Percentiles rank a stretch among this genome's conserved stretches.
phyloP scores from a whole-genome alignment of 1,140 invertebrate genomes.

The Popillia japonica region DNA sequence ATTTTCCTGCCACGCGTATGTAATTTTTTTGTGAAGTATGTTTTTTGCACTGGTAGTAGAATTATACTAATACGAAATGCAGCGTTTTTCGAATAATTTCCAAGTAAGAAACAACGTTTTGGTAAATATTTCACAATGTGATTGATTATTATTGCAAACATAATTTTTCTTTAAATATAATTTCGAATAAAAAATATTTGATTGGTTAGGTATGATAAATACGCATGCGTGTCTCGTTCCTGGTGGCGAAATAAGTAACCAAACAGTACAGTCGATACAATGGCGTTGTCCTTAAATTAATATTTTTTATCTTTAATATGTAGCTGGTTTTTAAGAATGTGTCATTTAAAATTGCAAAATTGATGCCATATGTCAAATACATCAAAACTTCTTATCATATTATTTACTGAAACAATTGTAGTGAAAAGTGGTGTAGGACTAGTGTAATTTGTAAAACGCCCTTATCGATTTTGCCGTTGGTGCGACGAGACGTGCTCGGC shows the following conservation, averaged over 20 bases:
- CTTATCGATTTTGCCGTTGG: constrained; percentile 59
- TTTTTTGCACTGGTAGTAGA: constrained; percentile 42
- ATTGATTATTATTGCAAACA: background rate
- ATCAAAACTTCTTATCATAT: background rate
- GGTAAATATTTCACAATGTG: background rate
- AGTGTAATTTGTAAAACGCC: constrained; percentile 56
- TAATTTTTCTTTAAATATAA: constrained; percentile 6
- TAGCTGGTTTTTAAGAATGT: constrained; percentile 26
- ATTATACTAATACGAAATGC: background rate
- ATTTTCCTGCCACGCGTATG: constrained; percentile 48
- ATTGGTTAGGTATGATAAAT: constrained; percentile 42
- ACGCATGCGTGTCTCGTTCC: constrained; percentile 49
- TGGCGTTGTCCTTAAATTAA: constrained; percentile 55
- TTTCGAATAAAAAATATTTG: constrained; percentile 33
- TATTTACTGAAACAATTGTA: background rate
- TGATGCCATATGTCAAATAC: constrained; percentile 5
- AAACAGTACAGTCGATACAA: constrained; percentile 58
- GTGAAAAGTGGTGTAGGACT: constrained; percentile 34
- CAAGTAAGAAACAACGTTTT: background rate
- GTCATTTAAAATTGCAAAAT: constrained; percentile 26
- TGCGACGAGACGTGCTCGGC: constrained; percentile 52
- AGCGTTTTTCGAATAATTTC: background rate
- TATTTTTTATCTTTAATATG: constrained; percentile 48
- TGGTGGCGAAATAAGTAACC: constrained; percentile 52
- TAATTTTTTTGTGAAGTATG: constrained; percentile 44